phyloP scores from a whole-genome alignment of 2,113 vertebrate genomes.

The Nymphicus hollandicus region DNA sequence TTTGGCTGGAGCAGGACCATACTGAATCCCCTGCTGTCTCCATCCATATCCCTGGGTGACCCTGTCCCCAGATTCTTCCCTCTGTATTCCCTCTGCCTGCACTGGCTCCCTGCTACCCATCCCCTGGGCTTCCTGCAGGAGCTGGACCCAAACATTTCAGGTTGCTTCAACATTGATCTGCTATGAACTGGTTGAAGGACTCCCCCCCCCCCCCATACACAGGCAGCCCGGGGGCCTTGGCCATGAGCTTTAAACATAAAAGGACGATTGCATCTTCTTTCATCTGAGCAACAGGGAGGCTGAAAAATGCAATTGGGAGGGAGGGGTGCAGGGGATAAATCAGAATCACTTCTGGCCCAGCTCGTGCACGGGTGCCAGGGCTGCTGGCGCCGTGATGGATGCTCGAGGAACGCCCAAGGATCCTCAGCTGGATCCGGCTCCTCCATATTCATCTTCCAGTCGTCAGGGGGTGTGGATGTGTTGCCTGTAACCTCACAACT shows the following conservation, averaged over 20 bases:
- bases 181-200: accelerated
- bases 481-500: not conserved
- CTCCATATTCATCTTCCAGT: not conserved
- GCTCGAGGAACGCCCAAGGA: not conserved
- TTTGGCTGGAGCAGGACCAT: accelerated
- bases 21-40: not conserved
- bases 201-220: accelerated
- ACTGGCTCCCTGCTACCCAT: accelerated
- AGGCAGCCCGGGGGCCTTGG: accelerated
- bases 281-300: not conserved
- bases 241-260: accelerated
- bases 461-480: not conserved
- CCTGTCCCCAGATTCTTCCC: not conserved
- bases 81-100: not conserved
- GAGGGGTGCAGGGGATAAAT: not conserved
- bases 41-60: accelerated
- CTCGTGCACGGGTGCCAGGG: accelerated
- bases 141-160: not conserved
- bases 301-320: not conserved
- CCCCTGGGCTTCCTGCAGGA: not conserved
- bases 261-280: not conserved
- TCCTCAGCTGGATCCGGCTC: not conserved
- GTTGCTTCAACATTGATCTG: not conserved
- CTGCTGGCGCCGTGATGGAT: not conserved
- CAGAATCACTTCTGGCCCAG: not conserved